These are phyloP conservation scores for Sipha flava DNA, from an alignment of 1,140 invertebrate genomes.

Conservation along the genomic window DNA sequence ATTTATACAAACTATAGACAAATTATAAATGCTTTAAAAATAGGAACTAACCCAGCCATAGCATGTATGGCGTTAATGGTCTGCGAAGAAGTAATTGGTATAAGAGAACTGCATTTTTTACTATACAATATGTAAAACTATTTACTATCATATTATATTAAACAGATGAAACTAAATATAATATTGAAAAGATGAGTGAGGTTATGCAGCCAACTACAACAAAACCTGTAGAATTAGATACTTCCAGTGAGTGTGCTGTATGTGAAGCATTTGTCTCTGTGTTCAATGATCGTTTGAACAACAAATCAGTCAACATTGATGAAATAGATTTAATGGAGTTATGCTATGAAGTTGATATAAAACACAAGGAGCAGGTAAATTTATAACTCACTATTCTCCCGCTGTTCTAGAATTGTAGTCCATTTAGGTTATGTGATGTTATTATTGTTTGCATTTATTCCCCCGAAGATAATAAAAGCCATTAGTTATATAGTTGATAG, in stretches of 20 bases:
- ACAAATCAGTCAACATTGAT: neutral
- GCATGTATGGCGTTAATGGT: slow-evolving; percentile 2
- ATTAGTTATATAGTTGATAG: too few species aligned
- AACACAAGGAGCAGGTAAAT: neutral
- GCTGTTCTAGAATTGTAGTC: neutral
- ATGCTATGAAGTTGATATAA: neutral
- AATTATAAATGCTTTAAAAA: neutral
- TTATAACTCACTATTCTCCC: too few species aligned
- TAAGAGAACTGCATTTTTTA: neutral
- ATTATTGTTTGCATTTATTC: too few species aligned
- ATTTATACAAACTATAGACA: neutral
- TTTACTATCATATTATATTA: too few species aligned
- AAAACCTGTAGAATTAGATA: neutral
- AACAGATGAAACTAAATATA: neutral
- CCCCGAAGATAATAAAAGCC: too few species aligned
- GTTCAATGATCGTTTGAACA: neutral
- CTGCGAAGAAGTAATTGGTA: neutral
- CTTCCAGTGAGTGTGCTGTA: neutral
- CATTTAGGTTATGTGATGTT: neutral
- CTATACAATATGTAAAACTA: too few species aligned
- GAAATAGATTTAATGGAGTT: neutral
- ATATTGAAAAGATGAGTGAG: neutral
- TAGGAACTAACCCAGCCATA: neutral
- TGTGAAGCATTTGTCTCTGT: slow-evolving; percentile 4
- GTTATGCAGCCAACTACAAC: neutral